Percentiles rank a stretch among this genome's conserved stretches.
phyloP scores from a whole-genome alignment of 2,113 vertebrate genomes.

The Rallus limicola region DNA sequence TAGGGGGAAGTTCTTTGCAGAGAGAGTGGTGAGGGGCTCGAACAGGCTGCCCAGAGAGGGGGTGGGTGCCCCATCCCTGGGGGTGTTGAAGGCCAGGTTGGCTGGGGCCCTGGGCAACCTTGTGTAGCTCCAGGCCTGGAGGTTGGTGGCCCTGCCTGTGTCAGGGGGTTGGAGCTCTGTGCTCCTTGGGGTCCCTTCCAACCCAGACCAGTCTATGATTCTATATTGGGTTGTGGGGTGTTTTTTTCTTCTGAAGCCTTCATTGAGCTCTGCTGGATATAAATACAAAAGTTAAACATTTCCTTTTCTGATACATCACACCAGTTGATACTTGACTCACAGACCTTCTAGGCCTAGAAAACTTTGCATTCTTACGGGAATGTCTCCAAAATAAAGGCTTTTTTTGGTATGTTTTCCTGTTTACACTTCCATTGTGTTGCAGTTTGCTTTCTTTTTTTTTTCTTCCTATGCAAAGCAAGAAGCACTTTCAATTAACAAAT shows the following conservation, averaged over 20 bases:
- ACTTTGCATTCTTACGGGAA: not conserved
- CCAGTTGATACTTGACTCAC: not conserved
- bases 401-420: constrained; percentile 12
- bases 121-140: no score
- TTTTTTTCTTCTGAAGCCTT: not conserved
- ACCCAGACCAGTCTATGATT: no score
- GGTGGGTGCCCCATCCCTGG: no score
- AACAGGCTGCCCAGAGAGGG: no score
- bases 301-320: constrained; percentile 7
- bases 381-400: not conserved
- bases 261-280: constrained; percentile 10
- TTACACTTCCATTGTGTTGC: not conserved
- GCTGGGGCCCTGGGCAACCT: no score
- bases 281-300: constrained; percentile 10
- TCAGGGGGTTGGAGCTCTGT: no score
- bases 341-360: not conserved
- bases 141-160: no score
- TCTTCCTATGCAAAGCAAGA: not conserved
- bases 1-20: no score
- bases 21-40: no score
- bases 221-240: not conserved
- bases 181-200: no score
- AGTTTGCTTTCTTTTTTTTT: not conserved
- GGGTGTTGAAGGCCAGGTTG: no score
- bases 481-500: constrained; percentile 19